Evolutionary conservation across 2,113 vertebrate genomes (phyloP), one percentile per base, ranked within the genome.

Genomic region (Psittacula cyanocephala): DNA sequence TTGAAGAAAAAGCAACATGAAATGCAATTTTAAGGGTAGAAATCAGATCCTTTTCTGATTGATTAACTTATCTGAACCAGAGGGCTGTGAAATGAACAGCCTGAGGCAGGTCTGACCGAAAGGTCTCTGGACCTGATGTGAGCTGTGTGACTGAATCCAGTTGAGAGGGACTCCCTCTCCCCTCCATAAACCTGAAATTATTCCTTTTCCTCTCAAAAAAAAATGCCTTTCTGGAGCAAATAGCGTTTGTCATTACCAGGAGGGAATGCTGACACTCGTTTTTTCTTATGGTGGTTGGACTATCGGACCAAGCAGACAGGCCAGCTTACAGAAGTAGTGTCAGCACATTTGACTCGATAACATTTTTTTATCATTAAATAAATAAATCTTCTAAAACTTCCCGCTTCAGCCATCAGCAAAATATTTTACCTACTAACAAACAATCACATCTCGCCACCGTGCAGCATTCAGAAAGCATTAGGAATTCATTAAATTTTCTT

Each of bases 281-380:
- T 96, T 86, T 91, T 27, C 52, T 81, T 53, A 70, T 0, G 11
- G 72, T 3, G 1, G 52, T 41, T 2, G 1, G 90, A 43, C 93
- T 90, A 94, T 95, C 92, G 84, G 76, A 64, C 64, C 24, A 2
- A 83, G 82, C 88, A 95, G 90, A 35, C 13, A 6, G 82, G 47
- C 68, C 41, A 64, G 50, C 68, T 90, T 64, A 68, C 60, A 60
- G 80, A 77, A 84, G 39, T 76, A 43, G 28, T 44, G 88, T 94
- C 88, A 96, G 90, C 85, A 86, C 60, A 81, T 97, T 96, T 86
- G 71, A 86, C 69, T 81, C 3, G 4, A 20, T 91, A 93, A 63
- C 72, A 68, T 24, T 88, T 93, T 91, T 91, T 96, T 93, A 88
- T 96, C 85, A 83, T 93, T 95, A 96, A 89, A 88, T 86, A 94